Base-by-base conservation (phyloP, 2,113 vertebrate genomes). In the Uropsilus gracilis region DNA sequence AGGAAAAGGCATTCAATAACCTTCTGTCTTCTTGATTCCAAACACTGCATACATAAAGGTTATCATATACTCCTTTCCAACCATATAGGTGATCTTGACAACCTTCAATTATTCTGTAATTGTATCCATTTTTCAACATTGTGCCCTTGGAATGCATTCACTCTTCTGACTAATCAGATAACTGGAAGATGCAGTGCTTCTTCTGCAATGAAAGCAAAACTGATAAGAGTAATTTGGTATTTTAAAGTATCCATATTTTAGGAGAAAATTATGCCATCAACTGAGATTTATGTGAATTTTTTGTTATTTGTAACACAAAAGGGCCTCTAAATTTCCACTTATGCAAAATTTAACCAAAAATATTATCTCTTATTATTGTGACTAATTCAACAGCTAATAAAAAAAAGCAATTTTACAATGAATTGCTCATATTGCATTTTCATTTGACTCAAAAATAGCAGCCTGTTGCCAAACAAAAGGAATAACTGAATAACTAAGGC, bases 291-390 rank as follows among this genome's bases (percentile, higher is more conserved):
- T 94, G 77, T 92, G 88, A 84, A 91, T 89, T 89, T 80, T 63
- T 96, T 97, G 68, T 64, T 84, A 97, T 93, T 55, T 94, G 42
- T 88, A 96, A 97, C 96, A 75, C 26, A 97, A 96, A 17, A 4
- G n/a, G 68, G 39, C 16, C 16, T 93, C 81, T 92, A 71, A 46
- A 94, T 95, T 61, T 94, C 50, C 90, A 71, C 32, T 78, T 86
- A 61, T 14, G 13, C 30, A 89, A 94, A 89, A 84, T 53, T 86
- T 89, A 82, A 95, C 18, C 22, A 46, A 94, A 95, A 68, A 78
- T 81, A 2, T 39, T 75, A 17, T 61, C 22, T 91, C 4, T 73
- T 96, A 37, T 86, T 50, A 86, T 44, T 75, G 17, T 80, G 82
- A 69, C 9, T 63, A 94, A 80, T 59, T 93, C 75, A 92, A 87